These are phyloP conservation scores for Pangasius larnaudii DNA, from an alignment of 2,797 vertebrate genomes.

Conservation along the genomic window DNA sequence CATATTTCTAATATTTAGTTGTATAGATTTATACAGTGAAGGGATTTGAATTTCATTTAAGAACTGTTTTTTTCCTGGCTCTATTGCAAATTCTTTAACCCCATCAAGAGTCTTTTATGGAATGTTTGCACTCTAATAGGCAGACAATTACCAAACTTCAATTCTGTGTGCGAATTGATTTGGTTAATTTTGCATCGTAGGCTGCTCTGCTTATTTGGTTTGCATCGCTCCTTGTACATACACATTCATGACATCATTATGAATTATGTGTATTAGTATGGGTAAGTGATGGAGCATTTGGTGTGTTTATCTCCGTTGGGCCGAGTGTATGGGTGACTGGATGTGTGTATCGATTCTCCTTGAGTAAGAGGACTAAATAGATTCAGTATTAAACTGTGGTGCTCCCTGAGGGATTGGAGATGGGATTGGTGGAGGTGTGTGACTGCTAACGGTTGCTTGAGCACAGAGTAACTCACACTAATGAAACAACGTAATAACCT, in stretches of 20 bases:
- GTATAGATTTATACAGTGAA: background rate
- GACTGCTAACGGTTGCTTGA: constrained; percentile 15
- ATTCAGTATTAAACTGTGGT: constrained; percentile 43
- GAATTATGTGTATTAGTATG: background rate
- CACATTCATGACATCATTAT: background rate
- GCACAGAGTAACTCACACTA: constrained; percentile 31
- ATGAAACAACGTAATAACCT: constrained; percentile 47
- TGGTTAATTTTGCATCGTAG: background rate
- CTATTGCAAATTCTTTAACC: background rate
- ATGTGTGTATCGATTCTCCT: constrained; percentile 61
- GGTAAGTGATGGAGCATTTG: background rate
- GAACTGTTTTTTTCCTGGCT: background rate
- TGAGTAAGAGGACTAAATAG: constrained; percentile 58
- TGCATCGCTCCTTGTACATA: background rate
- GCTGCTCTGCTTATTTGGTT: constrained; percentile 4
- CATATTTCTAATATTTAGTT: background rate
- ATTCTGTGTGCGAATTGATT: background rate
- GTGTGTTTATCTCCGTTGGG: constrained; percentile 16
- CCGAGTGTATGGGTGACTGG: constrained; percentile 27
- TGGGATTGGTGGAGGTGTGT: constrained; percentile 29
- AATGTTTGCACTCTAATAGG: background rate
- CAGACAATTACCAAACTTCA: background rate
- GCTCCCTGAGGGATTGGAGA: constrained; percentile 22
- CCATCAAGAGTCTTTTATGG: background rate
- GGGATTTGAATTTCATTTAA: background rate